phyloP scores from a whole-genome alignment of 2,888 invertebrate genomes.

The Atherix ibis region DNA sequence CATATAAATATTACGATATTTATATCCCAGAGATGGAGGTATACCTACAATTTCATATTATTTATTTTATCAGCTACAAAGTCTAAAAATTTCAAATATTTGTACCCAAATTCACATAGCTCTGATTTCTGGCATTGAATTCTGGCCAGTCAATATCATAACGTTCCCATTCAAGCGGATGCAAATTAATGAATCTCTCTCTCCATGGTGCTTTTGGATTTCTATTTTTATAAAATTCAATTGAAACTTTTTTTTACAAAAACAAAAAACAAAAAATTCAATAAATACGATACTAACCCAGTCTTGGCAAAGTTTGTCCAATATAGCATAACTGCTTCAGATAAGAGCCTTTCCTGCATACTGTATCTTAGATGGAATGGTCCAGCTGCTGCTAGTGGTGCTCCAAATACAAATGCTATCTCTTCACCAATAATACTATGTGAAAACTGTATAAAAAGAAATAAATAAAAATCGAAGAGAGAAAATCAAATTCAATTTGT shows the following conservation, averaged over 20 bases:
- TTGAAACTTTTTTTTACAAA: no score
- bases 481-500: no score
- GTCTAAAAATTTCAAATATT: no score
- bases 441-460: slow-evolving; percentile 39
- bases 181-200: slow-evolving; percentile 45
- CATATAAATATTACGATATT: slow-evolving; percentile 63
- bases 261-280: no score
- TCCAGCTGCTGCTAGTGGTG: slow-evolving; percentile 58
- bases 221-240: slow-evolving; percentile 36
- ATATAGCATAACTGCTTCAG: slow-evolving; percentile 74
- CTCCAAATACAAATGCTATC: slow-evolving; percentile 72
- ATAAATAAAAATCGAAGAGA: slow-evolving; percentile 8
- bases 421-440: slow-evolving; percentile 76
- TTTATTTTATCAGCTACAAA: background rate
- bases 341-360: slow-evolving; percentile 58
- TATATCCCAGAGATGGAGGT: slow-evolving; percentile 54
- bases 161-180: slow-evolving; percentile 48
- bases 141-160: slow-evolving; percentile 72
- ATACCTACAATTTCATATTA: slow-evolving; percentile 42
- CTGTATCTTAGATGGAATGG: slow-evolving; percentile 60
- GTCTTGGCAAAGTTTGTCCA: slow-evolving; percentile 84
- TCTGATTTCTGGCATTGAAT: slow-evolving; percentile 56
- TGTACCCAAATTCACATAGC: slow-evolving; percentile 54
- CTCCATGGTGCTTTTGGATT: slow-evolving; percentile 61
- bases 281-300: no score